These are phyloP conservation scores for Mus caroli DNA, from an alignment of 2,797 vertebrate genomes.

Conservation along the genomic window DNA sequence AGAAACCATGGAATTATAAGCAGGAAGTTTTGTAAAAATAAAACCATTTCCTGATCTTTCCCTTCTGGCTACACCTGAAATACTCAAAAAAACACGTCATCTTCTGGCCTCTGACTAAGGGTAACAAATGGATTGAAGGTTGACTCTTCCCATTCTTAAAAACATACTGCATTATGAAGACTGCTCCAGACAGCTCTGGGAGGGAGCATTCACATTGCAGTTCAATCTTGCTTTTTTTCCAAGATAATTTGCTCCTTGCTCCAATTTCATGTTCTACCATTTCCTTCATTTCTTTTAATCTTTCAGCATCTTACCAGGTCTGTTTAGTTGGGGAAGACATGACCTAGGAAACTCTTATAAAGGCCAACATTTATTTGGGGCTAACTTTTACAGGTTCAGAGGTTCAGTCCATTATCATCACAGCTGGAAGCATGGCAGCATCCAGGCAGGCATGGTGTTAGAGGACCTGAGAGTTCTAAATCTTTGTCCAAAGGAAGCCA, in stretches of 20 bases:
- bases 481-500: not conserved
- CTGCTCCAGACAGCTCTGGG: not conserved
- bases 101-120: constrained; percentile 34
- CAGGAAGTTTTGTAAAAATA: constrained; percentile 45
- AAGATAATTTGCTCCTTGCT: not conserved
- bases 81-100: constrained; percentile 45
- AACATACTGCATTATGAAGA: constrained; percentile 46
- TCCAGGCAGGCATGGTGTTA: no score
- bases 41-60: constrained; percentile 55
- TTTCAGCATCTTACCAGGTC: constrained; percentile 41
- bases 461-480: not conserved
- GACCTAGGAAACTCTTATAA: not conserved
- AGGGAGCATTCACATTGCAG: not conserved
- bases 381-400: not conserved
- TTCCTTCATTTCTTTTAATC: constrained; percentile 45
- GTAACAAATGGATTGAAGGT: constrained; percentile 61
- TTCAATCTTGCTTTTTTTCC: not conserved
- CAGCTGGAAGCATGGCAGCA: not conserved
- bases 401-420: not conserved
- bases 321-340: not conserved
- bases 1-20: not conserved
- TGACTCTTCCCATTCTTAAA: constrained; percentile 64
- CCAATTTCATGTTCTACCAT: not conserved
- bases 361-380: not conserved
- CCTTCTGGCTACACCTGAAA: constrained; percentile 50